Percentiles rank a stretch among this genome's conserved stretches.
Conservation (phyloP, 2,113 vertebrate species). For the Zosterops borbonicus region DNA sequence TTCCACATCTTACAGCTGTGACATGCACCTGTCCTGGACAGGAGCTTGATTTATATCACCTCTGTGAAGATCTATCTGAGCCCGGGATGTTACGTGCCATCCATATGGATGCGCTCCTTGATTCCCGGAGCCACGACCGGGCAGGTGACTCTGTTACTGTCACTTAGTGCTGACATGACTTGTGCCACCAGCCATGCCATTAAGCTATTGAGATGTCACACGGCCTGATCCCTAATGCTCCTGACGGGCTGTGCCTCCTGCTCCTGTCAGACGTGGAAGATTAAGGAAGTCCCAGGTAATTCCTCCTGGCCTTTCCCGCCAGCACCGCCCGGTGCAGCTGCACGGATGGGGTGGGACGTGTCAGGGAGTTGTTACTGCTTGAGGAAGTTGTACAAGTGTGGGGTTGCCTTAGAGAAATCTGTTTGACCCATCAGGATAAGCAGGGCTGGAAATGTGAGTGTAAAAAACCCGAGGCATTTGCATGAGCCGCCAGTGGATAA, state of each 20-base stretch:
- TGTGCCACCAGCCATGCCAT: background rate
- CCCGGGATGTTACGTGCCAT: background rate
- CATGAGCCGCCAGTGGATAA: background rate
- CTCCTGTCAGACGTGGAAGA: background rate
- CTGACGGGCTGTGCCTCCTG: accelerated
- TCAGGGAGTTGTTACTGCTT: background rate
- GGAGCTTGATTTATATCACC: constrained; percentile 35
- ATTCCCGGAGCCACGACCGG: background rate
- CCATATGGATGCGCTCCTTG: background rate
- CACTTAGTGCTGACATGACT: constrained; percentile 11
- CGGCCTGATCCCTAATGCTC: background rate
- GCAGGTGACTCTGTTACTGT: constrained; percentile 5
- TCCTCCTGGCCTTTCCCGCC: background rate
- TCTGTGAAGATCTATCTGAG: constrained; percentile 8
- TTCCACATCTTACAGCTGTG: background rate
- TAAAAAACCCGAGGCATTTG: background rate
- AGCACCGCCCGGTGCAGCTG: accelerated
- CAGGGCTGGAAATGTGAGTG: background rate
- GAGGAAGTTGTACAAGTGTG: background rate
- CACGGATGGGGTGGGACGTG: accelerated
- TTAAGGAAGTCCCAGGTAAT: background rate
- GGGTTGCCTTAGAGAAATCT: background rate
- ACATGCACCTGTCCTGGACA: background rate
- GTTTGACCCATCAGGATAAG: background rate
- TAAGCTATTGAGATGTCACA: background rate